Conservation (phyloP, 2,797 vertebrate genomes). For the Fistularia commersonii region DNA sequence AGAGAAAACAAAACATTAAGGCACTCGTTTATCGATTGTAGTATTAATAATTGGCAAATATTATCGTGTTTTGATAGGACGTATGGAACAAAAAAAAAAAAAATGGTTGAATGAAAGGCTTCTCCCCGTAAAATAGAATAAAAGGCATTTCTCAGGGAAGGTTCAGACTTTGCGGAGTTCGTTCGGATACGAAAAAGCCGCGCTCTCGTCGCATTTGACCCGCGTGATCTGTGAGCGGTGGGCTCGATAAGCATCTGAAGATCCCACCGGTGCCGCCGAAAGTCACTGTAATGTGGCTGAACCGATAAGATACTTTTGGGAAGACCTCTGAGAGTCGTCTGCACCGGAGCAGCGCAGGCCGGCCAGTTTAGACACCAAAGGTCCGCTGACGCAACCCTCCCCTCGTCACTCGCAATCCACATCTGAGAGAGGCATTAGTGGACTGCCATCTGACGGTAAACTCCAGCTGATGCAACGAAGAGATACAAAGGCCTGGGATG, state of each 20-base stretch:
- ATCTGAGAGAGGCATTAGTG: slow-evolving; percentile 61
- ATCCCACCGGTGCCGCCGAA: slow-evolving; percentile 50
- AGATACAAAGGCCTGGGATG: slow-evolving; percentile 29
- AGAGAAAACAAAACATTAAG: too few species aligned
- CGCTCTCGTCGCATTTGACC: slow-evolving; percentile 46
- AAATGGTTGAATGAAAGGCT: too few species aligned
- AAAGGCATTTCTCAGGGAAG: too few species aligned
- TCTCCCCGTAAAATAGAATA: too few species aligned
- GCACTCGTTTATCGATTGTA: too few species aligned
- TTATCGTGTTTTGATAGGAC: too few species aligned
- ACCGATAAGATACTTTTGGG: slow-evolving; percentile 48
- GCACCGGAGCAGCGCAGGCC: slow-evolving; percentile 13
- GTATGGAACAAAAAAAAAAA: too few species aligned
- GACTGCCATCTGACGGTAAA: slow-evolving; percentile 75
- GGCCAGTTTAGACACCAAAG: slow-evolving; percentile 40
- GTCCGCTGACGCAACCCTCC: slow-evolving; percentile 58
- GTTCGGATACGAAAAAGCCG: slow-evolving; percentile 9
- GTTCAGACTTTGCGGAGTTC: too few species aligned
- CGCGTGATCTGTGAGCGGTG: slow-evolving; percentile 44
- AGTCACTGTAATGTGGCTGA: slow-evolving; percentile 58
- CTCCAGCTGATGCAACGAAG: slow-evolving; percentile 58
- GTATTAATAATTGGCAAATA: too few species aligned
- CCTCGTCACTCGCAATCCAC: slow-evolving; percentile 49
- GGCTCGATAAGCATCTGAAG: slow-evolving; percentile 46
- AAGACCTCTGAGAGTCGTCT: slow-evolving; percentile 40